These are phyloP conservation scores for Eumerus sabulonum DNA, from an alignment of 2,888 invertebrate species.

Conservation along the genomic window DNA sequence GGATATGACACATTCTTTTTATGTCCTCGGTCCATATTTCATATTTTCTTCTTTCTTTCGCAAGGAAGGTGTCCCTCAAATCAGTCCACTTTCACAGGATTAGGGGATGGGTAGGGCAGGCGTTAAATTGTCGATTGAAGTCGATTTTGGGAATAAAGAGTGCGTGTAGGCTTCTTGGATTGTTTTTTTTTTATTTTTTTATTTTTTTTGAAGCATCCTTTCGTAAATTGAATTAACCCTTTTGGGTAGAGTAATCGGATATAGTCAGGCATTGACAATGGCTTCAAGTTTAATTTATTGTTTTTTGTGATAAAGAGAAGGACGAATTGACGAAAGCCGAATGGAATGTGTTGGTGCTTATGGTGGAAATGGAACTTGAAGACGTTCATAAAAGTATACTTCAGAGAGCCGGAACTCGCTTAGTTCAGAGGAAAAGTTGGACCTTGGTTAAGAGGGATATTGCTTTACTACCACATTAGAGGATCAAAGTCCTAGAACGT, in stretches of 20 bases:
- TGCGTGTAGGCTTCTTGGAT: constrained; percentile 1
- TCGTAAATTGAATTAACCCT: constrained; percentile 49
- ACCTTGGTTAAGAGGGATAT: too few species aligned
- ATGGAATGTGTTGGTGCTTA: too few species aligned
- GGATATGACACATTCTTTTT: constrained; percentile 52
- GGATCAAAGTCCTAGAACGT: too few species aligned
- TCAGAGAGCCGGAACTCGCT: too few species aligned
- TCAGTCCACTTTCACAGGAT: constrained; percentile 32
- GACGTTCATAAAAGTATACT: too few species aligned
- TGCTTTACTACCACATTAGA: too few species aligned
- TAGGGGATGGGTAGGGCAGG: constrained; percentile 22
- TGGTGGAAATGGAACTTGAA: constrained; percentile 2
- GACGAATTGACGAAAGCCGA: constrained; percentile 9
- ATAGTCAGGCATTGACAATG: constrained; percentile 12
- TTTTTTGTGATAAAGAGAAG: constrained; percentile 10
- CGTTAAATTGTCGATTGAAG: constrained; percentile 45
- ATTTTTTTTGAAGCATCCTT: constrained; percentile 29
- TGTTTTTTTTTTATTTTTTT: too few species aligned
- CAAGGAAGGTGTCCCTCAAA: constrained; percentile 12
- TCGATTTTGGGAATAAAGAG: constrained; percentile 7
- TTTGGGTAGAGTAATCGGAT: constrained; percentile 24
- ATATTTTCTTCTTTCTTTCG: constrained; percentile 12
- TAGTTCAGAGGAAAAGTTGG: too few species aligned
- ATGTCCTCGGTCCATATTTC: constrained; percentile 49
- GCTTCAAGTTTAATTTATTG: constrained; percentile 33